Evolutionary conservation across 2,113 vertebrate species (phyloP), one percentile per base, ranked within the genome.

Genomic region (Toxotes jaculatrix): DNA sequence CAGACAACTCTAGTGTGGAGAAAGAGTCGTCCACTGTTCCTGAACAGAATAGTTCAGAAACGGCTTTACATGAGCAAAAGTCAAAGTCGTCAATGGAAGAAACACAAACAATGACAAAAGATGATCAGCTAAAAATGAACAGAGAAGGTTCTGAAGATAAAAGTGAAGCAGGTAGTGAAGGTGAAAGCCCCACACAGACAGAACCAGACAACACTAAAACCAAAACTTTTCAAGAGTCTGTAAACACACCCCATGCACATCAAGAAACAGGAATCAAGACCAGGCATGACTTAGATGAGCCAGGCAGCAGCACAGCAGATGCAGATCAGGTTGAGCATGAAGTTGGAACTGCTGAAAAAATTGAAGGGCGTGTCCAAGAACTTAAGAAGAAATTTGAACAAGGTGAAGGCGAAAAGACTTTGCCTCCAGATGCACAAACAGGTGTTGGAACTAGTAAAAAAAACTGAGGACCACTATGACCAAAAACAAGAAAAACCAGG

Each of bases 11-110:
- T 11, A 27, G 2, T 5, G 11, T 12, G 13, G 53, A 74, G 16
- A 0, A 45, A 38, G 0, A 21, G 21, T 17, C 0, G 3, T 3
- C 59, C 38, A 19, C 0, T 1, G 2, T 9, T 51, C 2, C 53
- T 49, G 43, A 65, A 3, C 7, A 64, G 31, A 47, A 51, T 5
- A 6, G 1, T 34, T 5, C 70, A 53, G 32, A 77, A 40, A 17
- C 5, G 1, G 3, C 23, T 43, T 9, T 2, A 32, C 4, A 19
- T 32, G 17, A 81, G 13, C 10, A 36, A 31, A 13, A 56, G 51
- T 49, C 17, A 38, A 31, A 42, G 3, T 4, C 4, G 17, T 12
- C 32, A n/a, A 13, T 34, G 13, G 4, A 0, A 56, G 53, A 68
- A 61, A 19, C 9, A 27, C 12, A 66, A 4, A 16, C 12, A 13